These are phyloP conservation scores for Oscheius sp. DNA, from an alignment of 2,888 invertebrate species.

Conservation along the genomic window DNA sequence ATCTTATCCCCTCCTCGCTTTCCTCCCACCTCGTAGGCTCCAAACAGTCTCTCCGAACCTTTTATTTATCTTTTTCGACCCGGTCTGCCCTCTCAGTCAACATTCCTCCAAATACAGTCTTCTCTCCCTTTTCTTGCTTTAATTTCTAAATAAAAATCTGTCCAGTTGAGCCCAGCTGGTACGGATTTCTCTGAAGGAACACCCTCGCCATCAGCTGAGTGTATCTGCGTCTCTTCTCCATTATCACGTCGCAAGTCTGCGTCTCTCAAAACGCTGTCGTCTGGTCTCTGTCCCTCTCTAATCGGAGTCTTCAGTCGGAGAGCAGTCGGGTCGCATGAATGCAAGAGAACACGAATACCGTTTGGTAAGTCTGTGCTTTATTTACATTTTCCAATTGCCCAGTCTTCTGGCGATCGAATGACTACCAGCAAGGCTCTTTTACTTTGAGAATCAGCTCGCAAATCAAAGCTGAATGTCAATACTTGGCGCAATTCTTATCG, in stretches of 20 bases:
- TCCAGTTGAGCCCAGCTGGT: no score
- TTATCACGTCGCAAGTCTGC: conserved; percentile 13
- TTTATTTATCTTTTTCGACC: background rate
- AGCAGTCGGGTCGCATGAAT: conserved; percentile 60
- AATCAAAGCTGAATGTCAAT: no score
- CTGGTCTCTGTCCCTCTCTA: conserved; percentile 26
- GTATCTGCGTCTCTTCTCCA: conserved; percentile 16
- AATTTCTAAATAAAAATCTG: background rate
- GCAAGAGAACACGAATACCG: conserved; percentile 65
- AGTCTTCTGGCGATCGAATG: background rate
- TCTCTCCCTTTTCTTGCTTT: background rate
- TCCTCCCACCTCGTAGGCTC: background rate
- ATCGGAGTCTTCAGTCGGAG: conserved; percentile 27
- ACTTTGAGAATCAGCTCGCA: no score
- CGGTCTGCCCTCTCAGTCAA: background rate
- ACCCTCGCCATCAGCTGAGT: conserved; percentile 26
- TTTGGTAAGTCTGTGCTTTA: conserved; percentile 65
- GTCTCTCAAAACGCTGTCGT: conserved; percentile 8
- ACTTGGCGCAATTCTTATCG: no score
- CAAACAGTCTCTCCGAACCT: background rate
- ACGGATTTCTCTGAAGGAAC: no score
- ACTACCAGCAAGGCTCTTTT: no score
- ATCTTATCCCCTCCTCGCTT: no score
- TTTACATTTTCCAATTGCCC: background rate
- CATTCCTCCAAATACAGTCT: background rate